Evolutionary conservation across 1,140 invertebrate genomes (phyloP).

Genomic region (Temnothorax curvispinosus): DNA sequence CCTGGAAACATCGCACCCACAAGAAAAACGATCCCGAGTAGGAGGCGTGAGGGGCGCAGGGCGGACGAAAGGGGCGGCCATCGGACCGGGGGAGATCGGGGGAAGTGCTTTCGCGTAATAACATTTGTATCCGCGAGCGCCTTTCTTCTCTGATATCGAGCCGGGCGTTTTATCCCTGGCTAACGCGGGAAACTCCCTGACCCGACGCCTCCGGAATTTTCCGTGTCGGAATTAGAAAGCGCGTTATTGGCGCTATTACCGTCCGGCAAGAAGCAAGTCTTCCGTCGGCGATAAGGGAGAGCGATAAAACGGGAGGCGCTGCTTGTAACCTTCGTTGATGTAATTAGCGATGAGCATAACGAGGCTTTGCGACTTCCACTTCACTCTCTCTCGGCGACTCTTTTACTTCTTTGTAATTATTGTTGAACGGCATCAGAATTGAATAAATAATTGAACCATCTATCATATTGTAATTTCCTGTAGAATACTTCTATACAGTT

Average conservation of each 20-base stretch:
- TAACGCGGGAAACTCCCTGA: constrained; percentile 33
- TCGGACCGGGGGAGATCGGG: constrained; percentile 70
- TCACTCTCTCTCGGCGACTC: not conserved
- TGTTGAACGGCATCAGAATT: not conserved
- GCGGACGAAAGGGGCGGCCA: constrained; percentile 54
- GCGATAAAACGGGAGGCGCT: not conserved
- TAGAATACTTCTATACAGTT: not conserved
- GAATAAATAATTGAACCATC: not conserved
- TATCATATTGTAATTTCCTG: not conserved
- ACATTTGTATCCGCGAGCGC: constrained; percentile 74
- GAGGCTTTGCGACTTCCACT: not conserved
- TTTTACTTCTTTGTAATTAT: not conserved
- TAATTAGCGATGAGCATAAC: constrained; percentile 15
- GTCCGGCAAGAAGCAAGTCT: constrained; percentile 12
- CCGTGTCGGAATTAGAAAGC: constrained; percentile 46
- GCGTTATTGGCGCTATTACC: constrained; percentile 44
- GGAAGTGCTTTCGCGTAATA: constrained; percentile 71
- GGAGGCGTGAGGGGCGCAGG: not conserved
- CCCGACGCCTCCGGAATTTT: not conserved
- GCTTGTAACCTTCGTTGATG: constrained; percentile 22
- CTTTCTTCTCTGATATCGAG: constrained; percentile 57
- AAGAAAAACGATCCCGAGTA: constrained; percentile 81
- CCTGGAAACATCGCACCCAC: constrained; percentile 83
- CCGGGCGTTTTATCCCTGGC: constrained; percentile 33
- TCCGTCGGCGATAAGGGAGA: not conserved